Base-by-base conservation (phyloP, 2,888 invertebrate species). In the Drosophila affinis region DNA sequence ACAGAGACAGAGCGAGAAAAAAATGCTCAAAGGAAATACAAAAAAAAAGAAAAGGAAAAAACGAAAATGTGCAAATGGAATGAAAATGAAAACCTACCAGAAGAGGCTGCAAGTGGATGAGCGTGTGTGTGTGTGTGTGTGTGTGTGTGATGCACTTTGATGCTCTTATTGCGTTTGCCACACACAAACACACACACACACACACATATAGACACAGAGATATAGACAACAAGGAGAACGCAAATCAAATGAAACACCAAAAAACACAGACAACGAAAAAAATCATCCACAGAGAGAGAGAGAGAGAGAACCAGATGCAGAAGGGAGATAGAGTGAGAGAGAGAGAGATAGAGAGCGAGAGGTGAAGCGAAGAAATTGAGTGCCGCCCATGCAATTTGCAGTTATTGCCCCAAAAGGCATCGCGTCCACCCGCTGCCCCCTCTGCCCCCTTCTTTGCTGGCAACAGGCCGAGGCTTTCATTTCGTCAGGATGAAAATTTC, bases 331-430 rank as follows among this genome's bases (percentile, higher is more conserved):
- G 32, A 10, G 3, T 0, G 34, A 34, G 34, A 34, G 12, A 4
- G 3, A 34, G 34, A 10, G 32, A 32, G 10, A 32, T 3, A 12
- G 32, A 10, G 10, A 4, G 10, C 0, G 4, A 34, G 34, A 51
- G 54, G 51, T 14, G 58, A 52, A 29, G 55, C 51, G 52, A 56
- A 75, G 84, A 84, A 87, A 84, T 85, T 88, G 82, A 87, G 88
- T 88, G 89, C 84, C 89, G 89, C 84, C 84, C 84, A 88, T 85
- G 84, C 84, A 85, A 85, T 85, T 85, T 85, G 84, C 84, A 85
- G 89, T 88, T 85, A 87, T 85, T 85, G 81, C 88, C 76, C 74
- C 85, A 79, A 76, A 67, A 14, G 39, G 63, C 48, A 57, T 44
- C 52, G 44, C 17, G 5, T 3, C 2, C 29, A 5, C 1, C n/a